Evolutionary conservation across 2,888 invertebrate species (phyloP).

Genomic region (Tenthredo amoena): DNA sequence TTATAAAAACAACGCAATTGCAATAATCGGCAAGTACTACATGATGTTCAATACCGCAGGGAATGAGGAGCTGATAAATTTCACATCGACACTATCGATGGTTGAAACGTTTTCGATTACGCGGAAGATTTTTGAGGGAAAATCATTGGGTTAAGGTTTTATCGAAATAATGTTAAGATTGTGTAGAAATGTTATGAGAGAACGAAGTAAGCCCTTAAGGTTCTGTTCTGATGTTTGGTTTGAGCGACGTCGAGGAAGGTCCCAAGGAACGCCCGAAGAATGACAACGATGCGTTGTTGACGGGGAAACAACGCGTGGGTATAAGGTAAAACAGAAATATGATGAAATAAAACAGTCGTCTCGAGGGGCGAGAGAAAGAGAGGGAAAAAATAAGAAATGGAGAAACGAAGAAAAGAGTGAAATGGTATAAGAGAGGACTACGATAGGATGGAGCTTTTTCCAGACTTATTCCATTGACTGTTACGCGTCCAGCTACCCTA

Average conservation of each 20-base stretch:
- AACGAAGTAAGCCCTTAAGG: constrained; percentile 22
- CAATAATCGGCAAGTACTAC: not conserved
- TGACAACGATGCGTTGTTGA: constrained; percentile 49
- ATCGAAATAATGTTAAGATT: constrained; percentile 24
- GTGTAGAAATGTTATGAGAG: not conserved
- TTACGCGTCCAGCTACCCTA: constrained; percentile 32
- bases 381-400: not conserved
- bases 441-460: constrained; percentile 30
- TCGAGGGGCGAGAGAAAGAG: constrained; percentile 3
- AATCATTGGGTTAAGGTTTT: not conserved
- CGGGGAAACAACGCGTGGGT: constrained; percentile 42
- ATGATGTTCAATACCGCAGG: not conserved
- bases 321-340: constrained; percentile 44
- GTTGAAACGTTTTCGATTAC: not conserved
- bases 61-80: not conserved
- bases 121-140: not conserved
- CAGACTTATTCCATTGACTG: constrained; percentile 35
- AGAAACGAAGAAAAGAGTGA: not conserved
- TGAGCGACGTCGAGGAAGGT: constrained; percentile 12
- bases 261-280: constrained; percentile 4
- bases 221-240: not conserved
- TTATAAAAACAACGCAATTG: not conserved
- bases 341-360: constrained; percentile 45
- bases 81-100: not conserved
- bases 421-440: not conserved